Evolutionary conservation across 2,888 invertebrate genomes (phyloP).

Genomic region (Petrolisthes cinctipes): DNA sequence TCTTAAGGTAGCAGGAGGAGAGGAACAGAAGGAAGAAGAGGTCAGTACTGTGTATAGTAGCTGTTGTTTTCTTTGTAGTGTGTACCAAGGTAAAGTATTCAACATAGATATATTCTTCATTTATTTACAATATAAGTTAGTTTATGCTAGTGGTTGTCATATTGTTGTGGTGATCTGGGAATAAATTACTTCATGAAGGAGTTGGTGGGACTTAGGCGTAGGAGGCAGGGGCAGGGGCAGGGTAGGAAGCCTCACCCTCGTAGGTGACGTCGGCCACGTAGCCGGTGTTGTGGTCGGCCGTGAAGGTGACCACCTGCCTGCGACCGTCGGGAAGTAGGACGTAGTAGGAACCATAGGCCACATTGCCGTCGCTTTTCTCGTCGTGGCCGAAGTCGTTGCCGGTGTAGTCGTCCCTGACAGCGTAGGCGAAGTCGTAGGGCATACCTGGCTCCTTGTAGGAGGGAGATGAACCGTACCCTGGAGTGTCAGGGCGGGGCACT

Average conservation of each 20-base stretch:
- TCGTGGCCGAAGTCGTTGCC: conserved; percentile 58
- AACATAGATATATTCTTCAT: too few relatives aligned
- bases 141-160: too few relatives aligned
- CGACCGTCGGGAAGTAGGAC: conserved; percentile 61
- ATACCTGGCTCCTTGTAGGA: conserved; percentile 46
- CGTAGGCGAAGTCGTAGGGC: conserved; percentile 60
- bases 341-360: conserved; percentile 49
- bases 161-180: too few relatives aligned
- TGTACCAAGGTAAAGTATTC: too few relatives aligned
- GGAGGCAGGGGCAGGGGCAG: conserved; percentile 36
- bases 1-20: too few relatives aligned
- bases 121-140: too few relatives aligned
- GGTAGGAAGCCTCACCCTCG: conserved; percentile 65
- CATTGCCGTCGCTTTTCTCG: conserved; percentile 50
- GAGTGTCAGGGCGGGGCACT: conserved; percentile 32
- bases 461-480: conserved; percentile 17
- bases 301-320: conserved; percentile 57
- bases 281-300: conserved; percentile 58
- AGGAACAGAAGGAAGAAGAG: too few relatives aligned
- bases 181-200: too few relatives aligned
- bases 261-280: conserved; percentile 59
- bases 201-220: not conserved
- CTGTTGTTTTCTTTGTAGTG: too few relatives aligned
- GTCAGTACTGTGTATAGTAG: too few relatives aligned
- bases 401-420: conserved; percentile 56